Conservation (phyloP, 2,888 invertebrate genomes). For the Teleogryllus oceanicus region DNA sequence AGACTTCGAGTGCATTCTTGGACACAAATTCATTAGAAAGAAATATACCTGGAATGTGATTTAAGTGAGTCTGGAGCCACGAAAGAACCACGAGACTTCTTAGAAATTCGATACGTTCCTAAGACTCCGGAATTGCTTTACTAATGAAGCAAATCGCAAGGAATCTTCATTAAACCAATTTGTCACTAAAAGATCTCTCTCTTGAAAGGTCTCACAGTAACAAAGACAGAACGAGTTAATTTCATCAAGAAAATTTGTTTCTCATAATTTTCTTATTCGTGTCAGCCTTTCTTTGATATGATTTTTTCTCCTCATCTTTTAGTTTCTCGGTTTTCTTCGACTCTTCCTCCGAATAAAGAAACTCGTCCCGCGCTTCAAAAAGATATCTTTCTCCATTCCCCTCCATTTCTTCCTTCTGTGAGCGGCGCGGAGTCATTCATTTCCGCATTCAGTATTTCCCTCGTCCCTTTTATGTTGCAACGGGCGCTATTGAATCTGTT, state of each 20-base stretch:
- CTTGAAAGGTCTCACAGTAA: not conserved
- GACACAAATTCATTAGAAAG: no score
- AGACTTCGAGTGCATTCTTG: no score
- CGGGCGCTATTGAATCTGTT: constrained; percentile 7
- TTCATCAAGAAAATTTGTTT: constrained; percentile 5
- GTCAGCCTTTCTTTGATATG: not conserved
- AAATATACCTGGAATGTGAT: no score
- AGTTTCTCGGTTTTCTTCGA: not conserved
- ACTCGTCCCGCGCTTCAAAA: not conserved
- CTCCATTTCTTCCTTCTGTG: not conserved
- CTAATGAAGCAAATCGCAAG: constrained; percentile 1
- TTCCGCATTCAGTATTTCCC: constrained; percentile 11
- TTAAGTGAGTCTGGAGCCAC: no score
- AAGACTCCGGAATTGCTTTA: not conserved
- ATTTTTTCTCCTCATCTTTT: constrained; percentile 1
- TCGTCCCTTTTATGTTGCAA: not conserved
- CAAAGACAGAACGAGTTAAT: constrained; percentile 5
- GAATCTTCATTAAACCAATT: constrained; percentile 18
- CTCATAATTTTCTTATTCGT: not conserved
- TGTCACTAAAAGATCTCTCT: not conserved
- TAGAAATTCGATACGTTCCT: not conserved
- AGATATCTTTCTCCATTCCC: not conserved
- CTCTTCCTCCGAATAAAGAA: not conserved
- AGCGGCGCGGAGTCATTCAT: not conserved
- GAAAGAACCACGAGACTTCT: not conserved